These are phyloP conservation scores for Seira musarum DNA, from an alignment of 2,888 invertebrate genomes.

Conservation along the genomic window DNA sequence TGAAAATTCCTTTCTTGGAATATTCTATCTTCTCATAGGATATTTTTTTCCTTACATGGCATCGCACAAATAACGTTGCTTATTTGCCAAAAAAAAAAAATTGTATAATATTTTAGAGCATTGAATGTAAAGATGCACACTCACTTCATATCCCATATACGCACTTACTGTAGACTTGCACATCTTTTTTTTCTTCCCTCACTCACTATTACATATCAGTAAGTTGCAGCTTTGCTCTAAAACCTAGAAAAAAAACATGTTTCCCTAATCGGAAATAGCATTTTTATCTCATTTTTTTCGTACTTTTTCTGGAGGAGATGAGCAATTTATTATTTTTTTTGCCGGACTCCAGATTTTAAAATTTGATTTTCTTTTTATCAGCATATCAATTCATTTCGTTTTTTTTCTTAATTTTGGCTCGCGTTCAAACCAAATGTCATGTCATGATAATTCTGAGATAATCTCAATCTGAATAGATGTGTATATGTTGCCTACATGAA, in stretches of 20 bases:
- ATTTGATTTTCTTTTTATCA: conserved; percentile 56
- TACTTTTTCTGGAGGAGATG: conserved; percentile 30
- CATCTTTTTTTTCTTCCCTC: too few relatives aligned
- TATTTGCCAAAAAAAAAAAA: neutral
- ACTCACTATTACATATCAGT: too few relatives aligned
- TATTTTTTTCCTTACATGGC: too few relatives aligned
- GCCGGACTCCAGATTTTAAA: conserved; percentile 54
- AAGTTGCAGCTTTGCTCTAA: neutral
- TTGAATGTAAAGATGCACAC: too few relatives aligned
- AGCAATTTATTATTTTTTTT: conserved; percentile 43
- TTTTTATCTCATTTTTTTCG: conserved; percentile 39
- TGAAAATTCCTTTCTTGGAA: neutral
- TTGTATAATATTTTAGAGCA: too few relatives aligned
- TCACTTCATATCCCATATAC: too few relatives aligned
- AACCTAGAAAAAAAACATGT: conserved; percentile 37
- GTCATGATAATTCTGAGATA: conserved; percentile 39
- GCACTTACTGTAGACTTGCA: too few relatives aligned
- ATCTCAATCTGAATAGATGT: conserved; percentile 25
- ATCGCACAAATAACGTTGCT: neutral
- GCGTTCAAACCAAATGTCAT: conserved; percentile 60
- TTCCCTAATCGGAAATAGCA: conserved; percentile 54
- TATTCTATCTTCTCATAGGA: neutral
- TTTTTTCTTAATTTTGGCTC: conserved; percentile 50
- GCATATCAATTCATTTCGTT: conserved; percentile 46
- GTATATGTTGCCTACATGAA: conserved; percentile 3